Percentiles rank a stretch among this genome's conserved stretches.
These are phyloP conservation scores for Drymodes brunneopygia DNA, from an alignment of 2,113 vertebrate species.

Conservation along the genomic window DNA sequence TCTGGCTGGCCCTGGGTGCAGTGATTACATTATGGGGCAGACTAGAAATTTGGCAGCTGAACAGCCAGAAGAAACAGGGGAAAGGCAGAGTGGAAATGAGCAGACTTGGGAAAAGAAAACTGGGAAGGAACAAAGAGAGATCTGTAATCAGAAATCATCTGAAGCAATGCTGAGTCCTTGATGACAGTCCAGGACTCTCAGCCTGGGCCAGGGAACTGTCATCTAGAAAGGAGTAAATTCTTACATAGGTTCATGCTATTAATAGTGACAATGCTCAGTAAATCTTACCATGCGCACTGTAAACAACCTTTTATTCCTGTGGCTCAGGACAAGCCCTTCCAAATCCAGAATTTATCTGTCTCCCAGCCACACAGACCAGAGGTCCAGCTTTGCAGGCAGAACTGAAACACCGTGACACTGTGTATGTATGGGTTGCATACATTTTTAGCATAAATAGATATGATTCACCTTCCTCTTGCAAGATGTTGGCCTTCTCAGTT, in stretches of 20 bases:
- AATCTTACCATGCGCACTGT: not conserved
- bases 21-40: fast-evolving
- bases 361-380: not conserved
- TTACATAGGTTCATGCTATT: conserved; percentile 13
- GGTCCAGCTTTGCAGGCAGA: not conserved
- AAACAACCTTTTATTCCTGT: conserved; percentile 18
- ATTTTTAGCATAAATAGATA: not conserved
- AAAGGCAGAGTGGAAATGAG: not conserved
- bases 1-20: not conserved
- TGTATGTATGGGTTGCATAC: not conserved
- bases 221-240: not conserved
- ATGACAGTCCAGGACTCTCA: conserved; percentile 6
- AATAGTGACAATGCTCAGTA: not conserved
- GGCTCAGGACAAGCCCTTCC: not conserved
- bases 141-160: conserved; percentile 27
- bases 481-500: not conserved
- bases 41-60: not conserved
- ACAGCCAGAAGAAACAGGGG: not conserved
- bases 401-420: not conserved
- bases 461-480: not conserved
- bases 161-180: not conserved
- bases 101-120: not conserved
- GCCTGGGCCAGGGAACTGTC: conserved; percentile 30
- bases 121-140: not conserved
- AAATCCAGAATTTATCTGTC: not conserved